phyloP scores from a whole-genome alignment of 2,797 vertebrate genomes.

The Periparus ater region DNA sequence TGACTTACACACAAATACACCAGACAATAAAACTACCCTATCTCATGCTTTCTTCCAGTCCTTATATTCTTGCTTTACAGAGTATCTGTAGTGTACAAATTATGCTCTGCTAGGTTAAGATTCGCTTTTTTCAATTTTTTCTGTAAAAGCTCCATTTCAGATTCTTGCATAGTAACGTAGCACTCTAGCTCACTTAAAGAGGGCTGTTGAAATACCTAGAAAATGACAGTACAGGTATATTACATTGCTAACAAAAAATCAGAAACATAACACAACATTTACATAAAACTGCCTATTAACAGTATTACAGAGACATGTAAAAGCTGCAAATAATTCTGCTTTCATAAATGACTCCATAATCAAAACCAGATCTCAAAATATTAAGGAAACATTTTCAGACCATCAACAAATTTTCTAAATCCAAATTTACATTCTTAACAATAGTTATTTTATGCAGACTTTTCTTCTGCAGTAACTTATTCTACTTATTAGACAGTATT shows the following conservation, averaged over 20 bases:
- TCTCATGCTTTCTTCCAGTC: conserved; percentile 59
- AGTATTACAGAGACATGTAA: background rate
- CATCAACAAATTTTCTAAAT: background rate
- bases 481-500: background rate
- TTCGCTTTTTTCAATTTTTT: conserved; percentile 64
- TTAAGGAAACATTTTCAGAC: background rate
- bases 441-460: background rate
- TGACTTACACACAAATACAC: conserved; percentile 61
- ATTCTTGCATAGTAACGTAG: conserved; percentile 67
- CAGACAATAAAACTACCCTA: conserved; percentile 61
- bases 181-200: conserved; percentile 62
- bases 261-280: background rate
- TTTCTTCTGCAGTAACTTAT: background rate
- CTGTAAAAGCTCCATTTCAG: conserved; percentile 74
- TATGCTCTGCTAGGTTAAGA: conserved; percentile 49
- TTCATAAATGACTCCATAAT: background rate
- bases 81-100: background rate
- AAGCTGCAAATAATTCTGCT: background rate
- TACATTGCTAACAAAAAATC: background rate
- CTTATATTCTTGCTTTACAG: conserved; percentile 40
- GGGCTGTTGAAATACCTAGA: conserved; percentile 48
- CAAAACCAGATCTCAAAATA: background rate
- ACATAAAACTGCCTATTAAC: background rate
- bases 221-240: background rate
- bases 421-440: background rate